These are phyloP conservation scores for Anolis apletophallus DNA, from an alignment of 2,797 vertebrate genomes.

Conservation along the genomic window DNA sequence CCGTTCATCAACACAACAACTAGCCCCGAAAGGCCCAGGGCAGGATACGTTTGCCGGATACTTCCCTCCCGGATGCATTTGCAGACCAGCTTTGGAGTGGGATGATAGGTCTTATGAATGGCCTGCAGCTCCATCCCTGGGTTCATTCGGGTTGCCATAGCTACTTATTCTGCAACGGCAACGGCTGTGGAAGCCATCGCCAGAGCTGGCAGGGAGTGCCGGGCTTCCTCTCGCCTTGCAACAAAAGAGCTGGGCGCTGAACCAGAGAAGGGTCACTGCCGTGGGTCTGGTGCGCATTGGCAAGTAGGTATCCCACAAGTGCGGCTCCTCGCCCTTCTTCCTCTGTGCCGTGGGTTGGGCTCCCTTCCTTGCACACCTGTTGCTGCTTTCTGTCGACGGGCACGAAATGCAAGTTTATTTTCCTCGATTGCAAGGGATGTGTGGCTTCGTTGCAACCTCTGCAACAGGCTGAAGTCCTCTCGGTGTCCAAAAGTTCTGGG, in stretches of 20 bases:
- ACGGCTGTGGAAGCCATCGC: background rate
- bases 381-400: background rate
- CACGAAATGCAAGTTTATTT: background rate
- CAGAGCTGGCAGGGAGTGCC: background rate
- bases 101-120: background rate
- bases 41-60: too few relatives aligned
- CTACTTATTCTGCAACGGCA: constrained; percentile 4
- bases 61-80: too few relatives aligned
- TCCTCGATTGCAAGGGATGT: background rate
- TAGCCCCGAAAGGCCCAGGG: too few relatives aligned
- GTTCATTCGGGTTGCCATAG: constrained; percentile 17
- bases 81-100: background rate
- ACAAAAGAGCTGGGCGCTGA: background rate
- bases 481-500: too few relatives aligned
- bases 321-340: background rate
- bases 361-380: background rate
- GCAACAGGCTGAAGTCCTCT: too few relatives aligned
- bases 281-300: background rate
- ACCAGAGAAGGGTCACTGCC: too few relatives aligned
- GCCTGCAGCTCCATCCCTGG: background rate
- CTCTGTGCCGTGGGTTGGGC: too few relatives aligned
- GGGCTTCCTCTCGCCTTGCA: background rate
- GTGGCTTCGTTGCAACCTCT: background rate
- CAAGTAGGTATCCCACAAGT: background rate
- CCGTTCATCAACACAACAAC: too few relatives aligned